Evolutionary conservation across 2,797 vertebrate genomes (phyloP).

Genomic region (Typhlichthys subterraneus): DNA sequence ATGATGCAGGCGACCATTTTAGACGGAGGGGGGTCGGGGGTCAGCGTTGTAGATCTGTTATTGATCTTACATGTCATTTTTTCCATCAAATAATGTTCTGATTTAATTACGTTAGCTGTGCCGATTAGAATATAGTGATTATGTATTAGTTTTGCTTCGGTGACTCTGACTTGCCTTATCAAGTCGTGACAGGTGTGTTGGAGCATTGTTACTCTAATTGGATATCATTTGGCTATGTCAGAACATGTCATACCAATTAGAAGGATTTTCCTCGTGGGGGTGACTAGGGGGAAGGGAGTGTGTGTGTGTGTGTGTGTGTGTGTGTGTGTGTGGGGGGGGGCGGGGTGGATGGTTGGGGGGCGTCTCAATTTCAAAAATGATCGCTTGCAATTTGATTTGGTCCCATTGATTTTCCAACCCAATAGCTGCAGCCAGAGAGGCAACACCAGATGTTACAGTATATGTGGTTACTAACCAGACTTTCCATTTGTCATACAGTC

Average conservation of each 20-base stretch:
- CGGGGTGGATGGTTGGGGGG: too few relatives aligned
- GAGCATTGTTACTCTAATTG: neutral
- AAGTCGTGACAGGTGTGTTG: neutral
- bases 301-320: too few relatives aligned
- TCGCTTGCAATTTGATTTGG: constrained; percentile 84
- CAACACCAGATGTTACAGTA: neutral
- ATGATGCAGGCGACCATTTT: constrained; percentile 92
- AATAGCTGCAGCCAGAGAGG: constrained; percentile 62
- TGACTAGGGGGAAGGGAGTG: too few relatives aligned
- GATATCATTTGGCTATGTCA: neutral
- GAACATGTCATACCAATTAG: neutral
- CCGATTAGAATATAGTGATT: too few relatives aligned
- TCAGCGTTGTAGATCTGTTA: too few relatives aligned
- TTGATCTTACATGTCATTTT: too few relatives aligned
- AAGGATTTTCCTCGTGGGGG: too few relatives aligned
- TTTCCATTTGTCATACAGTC: neutral
- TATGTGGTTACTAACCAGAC: neutral
- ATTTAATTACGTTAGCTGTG: neutral
- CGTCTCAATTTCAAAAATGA: constrained; percentile 84
- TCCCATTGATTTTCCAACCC: constrained; percentile 88
- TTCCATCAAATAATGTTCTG: neutral
- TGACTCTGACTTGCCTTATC: neutral
- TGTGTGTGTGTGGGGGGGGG: too few relatives aligned
- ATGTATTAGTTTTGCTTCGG: too few relatives aligned
- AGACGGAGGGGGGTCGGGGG: too few relatives aligned